Base-by-base conservation (phyloP, 2,797 vertebrate genomes). In the Muscicapa comitata region DNA sequence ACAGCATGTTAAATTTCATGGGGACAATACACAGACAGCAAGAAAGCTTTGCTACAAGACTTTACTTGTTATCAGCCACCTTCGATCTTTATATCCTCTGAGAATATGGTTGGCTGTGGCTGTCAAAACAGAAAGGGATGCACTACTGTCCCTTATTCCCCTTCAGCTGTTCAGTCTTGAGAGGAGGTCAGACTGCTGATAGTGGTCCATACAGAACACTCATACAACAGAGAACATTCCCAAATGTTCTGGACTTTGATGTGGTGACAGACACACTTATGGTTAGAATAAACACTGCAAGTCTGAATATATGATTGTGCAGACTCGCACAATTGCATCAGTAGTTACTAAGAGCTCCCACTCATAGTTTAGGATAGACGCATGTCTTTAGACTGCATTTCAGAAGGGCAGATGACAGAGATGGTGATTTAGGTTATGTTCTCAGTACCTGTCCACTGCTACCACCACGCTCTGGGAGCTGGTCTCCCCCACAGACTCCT, bases 401-500 rank as follows among this genome's bases (percentile, higher is more conserved):
- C 37, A 63, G 26, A 66, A 57, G 10, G 17, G 51, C 45, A 71
- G 10, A 21, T 15, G 21, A 65, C 26, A 38, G 51, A 61, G 21
- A 57, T 2, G 37, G 33, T 0, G 0, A 33, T 24, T 55, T 16
- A 26, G 73, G 47, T 4, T 13, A 47, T 23, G 48, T 9, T 72
- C 12, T 45, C 45, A 20, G 90, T 96, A 99, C 99, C 99, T 98
- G 98, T 99, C 99, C 12, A 99, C 99, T 78, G 99, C 99, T 17
- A 99, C 99, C 21, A 99, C 99, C 50, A 99, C 99, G 31, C 99
- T 99, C 97, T 99, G 99, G 1, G 99, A 99, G 95, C 99, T 99
- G 94, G 99, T 99, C 97, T 99, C 99, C 62, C 99, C 99, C 18
- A 99, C 99, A 0, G 99, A 99, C 96, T 99, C 99, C 96, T 99